These are phyloP conservation scores for Parauchenoglanis ngamensis DNA, from an alignment of 2,797 vertebrate species.

Conservation along the genomic window DNA sequence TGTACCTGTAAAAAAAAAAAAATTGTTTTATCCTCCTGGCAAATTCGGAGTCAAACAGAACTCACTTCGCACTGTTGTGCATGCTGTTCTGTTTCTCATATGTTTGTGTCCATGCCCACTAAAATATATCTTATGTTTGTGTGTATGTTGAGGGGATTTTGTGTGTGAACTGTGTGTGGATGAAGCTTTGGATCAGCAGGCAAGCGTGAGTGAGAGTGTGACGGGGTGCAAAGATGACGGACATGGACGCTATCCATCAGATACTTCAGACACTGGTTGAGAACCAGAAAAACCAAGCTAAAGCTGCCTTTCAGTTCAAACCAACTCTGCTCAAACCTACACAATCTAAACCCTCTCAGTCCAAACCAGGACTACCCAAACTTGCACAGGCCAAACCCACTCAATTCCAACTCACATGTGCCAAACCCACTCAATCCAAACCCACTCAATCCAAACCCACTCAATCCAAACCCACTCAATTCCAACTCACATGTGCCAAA, in stretches of 20 bases:
- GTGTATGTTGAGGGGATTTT: slow-evolving; percentile 60
- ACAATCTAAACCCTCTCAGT: background rate
- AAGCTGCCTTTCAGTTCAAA: background rate
- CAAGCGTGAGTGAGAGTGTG: slow-evolving; percentile 90
- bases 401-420: background rate
- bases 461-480: background rate
- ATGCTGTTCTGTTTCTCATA: slow-evolving; percentile 72
- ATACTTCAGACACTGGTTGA: background rate
- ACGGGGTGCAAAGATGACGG: slow-evolving; percentile 95
- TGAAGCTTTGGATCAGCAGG: slow-evolving; percentile 87
- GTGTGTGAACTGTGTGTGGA: slow-evolving; percentile 26
- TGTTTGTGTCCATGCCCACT: slow-evolving; percentile 20
- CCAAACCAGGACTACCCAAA: background rate
- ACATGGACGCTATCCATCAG: slow-evolving; percentile 71
- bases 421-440: background rate
- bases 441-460: background rate
- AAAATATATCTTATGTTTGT: slow-evolving; percentile 61
- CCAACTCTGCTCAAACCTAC: background rate
- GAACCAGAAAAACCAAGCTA: background rate
- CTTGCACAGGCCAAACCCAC: background rate
- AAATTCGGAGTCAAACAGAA: slow-evolving; percentile 79
- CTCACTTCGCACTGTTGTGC: slow-evolving; percentile 77
- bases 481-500: background rate
- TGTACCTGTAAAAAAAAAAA: slow-evolving; percentile 58
- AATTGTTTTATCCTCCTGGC: slow-evolving; percentile 56